These are phyloP conservation scores for Takifugu flavidus DNA, from an alignment of 2,113 vertebrate genomes.

Conservation along the genomic window DNA sequence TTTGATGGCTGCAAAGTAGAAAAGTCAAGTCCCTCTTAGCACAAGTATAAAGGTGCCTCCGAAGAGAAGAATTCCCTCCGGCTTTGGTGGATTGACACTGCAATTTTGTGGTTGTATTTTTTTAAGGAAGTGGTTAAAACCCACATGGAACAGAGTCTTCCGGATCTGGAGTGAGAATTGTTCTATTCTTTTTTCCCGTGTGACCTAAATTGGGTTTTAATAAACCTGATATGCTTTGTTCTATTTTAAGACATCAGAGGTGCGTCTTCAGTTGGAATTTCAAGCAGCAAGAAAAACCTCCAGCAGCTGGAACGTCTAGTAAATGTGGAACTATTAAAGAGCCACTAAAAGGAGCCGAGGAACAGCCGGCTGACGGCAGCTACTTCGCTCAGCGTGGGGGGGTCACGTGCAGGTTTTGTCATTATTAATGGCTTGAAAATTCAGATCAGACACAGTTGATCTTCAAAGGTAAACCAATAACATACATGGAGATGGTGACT, in stretches of 20 bases:
- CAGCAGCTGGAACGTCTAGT: background rate
- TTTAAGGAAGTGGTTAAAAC: slow-evolving; percentile 14
- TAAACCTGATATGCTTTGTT: slow-evolving; percentile 11
- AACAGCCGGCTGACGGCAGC: no score
- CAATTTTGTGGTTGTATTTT: slow-evolving; percentile 23
- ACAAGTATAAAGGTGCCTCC: slow-evolving; percentile 28
- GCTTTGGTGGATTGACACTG: slow-evolving; percentile 7
- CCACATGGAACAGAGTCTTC: background rate
- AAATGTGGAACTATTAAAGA: background rate
- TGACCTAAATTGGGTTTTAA: slow-evolving; percentile 19
- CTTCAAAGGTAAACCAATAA: no score
- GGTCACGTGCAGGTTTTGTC: no score
- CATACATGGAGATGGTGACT: background rate
- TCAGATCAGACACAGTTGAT: no score
- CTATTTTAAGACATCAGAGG: slow-evolving; percentile 18
- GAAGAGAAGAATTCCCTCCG: slow-evolving; percentile 25
- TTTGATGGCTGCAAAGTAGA: slow-evolving; percentile 34
- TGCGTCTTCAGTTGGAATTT: slow-evolving; percentile 28
- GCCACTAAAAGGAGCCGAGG: no score
- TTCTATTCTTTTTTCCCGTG: slow-evolving; percentile 20
- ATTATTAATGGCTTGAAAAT: no score
- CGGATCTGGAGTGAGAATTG: slow-evolving; percentile 5
- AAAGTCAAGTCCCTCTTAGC: slow-evolving; percentile 43
- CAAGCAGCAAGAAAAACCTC: slow-evolving; percentile 15
- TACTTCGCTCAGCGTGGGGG: no score